Percentiles rank a stretch among this genome's conserved stretches.
Conservation (phyloP, 2,113 vertebrate genomes). For the Climacteris rufus region DNA sequence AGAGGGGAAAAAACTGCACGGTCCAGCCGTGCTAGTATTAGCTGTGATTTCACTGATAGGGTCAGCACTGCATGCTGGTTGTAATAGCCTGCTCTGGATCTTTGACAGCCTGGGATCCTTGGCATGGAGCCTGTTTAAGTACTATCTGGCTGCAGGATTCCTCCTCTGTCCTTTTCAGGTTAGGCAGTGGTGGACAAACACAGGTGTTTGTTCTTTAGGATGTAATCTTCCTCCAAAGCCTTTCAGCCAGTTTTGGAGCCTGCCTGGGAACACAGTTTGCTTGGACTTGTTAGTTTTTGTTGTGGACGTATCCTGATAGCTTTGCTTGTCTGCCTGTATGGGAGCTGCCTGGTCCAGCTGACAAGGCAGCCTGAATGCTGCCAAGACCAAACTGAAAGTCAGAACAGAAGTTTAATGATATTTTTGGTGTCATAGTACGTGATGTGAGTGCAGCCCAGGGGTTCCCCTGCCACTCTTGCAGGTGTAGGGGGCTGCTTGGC, state of each 20-base stretch:
- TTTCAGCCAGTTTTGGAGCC: neutral
- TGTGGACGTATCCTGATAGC: neutral
- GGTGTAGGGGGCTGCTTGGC: neutral
- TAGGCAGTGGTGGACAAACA: neutral
- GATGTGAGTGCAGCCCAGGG: neutral
- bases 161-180: neutral
- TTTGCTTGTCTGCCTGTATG: accelerated
- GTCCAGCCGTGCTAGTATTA: neutral
- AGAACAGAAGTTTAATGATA: neutral
- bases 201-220: neutral
- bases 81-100: neutral
- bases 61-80: neutral
- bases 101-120: neutral
- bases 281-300: neutral
- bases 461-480: neutral
- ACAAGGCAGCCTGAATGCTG: neutral
- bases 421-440: neutral
- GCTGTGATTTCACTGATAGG: neutral
- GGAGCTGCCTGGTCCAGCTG: neutral
- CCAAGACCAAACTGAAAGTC: neutral
- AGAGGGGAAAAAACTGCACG: neutral
- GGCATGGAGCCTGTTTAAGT: neutral
- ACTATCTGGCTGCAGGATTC: neutral
- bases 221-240: neutral
- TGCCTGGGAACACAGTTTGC: neutral